These are phyloP conservation scores for Channa striata DNA, from an alignment of 2,797 vertebrate species.

Conservation along the genomic window DNA sequence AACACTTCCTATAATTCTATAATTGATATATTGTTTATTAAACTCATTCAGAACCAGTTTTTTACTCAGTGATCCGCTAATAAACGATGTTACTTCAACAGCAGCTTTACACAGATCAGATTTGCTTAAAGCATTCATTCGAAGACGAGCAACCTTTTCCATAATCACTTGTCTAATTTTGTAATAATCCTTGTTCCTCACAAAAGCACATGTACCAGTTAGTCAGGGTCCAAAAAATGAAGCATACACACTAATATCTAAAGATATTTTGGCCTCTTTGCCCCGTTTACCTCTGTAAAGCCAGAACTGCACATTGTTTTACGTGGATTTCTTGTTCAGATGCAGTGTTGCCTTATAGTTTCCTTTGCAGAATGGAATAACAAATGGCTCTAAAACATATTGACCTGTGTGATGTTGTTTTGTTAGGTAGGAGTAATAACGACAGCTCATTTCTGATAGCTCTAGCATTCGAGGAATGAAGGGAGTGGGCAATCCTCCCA, in stretches of 20 bases:
- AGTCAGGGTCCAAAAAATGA: not conserved
- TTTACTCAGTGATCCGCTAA: too few species aligned
- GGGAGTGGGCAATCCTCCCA: constrained; percentile 12
- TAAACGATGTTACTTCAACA: too few species aligned
- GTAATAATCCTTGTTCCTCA: too few species aligned
- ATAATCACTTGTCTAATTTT: too few species aligned
- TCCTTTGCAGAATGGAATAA: not conserved
- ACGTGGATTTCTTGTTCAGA: not conserved
- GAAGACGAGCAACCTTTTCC: too few species aligned
- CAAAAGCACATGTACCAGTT: too few species aligned
- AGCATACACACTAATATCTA: not conserved
- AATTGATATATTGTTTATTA: too few species aligned
- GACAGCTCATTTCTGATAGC: constrained; percentile 14
- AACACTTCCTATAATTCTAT: too few species aligned
- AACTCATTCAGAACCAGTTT: too few species aligned
- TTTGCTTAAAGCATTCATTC: too few species aligned
- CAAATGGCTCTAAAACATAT: not conserved
- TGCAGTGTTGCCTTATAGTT: not conserved
- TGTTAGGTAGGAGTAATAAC: constrained; percentile 13
- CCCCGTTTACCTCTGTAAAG: not conserved
- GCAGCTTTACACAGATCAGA: too few species aligned
- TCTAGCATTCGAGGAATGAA: constrained; percentile 48
- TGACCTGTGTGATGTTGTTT: not conserved
- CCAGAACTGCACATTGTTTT: not conserved
- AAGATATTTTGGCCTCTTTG: not conserved